Conservation (phyloP, 2,888 invertebrate genomes). For the Aplocera efformata region DNA sequence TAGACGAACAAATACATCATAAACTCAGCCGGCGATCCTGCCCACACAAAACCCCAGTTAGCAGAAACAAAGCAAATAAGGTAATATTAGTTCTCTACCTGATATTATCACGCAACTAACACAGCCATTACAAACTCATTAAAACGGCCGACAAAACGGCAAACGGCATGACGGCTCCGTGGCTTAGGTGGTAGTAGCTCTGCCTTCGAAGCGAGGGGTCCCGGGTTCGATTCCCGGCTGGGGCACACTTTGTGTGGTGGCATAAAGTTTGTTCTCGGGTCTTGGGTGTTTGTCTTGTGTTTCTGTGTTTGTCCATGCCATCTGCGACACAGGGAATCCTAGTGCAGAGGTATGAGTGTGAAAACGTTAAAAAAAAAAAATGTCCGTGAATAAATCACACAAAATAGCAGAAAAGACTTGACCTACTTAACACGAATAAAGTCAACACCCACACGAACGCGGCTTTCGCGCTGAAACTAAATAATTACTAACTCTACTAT, state of each 20-base stretch:
- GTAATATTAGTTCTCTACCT: constrained; percentile 31
- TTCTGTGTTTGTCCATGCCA: too few species aligned
- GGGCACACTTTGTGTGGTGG: too few species aligned
- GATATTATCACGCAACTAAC: constrained; percentile 32
- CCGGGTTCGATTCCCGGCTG: too few species aligned
- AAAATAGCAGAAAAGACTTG: constrained; percentile 42
- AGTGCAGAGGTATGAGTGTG: too few species aligned
- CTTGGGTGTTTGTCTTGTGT: too few species aligned
- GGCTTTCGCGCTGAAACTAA: constrained; percentile 54
- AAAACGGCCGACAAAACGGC: constrained; percentile 38
- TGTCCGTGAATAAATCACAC: constrained; percentile 37
- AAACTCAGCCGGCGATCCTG: constrained; percentile 27
- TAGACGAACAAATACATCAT: constrained; percentile 20
- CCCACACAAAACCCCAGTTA: constrained; percentile 7
- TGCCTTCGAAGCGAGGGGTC: too few species aligned
- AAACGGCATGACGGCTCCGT: too few species aligned
- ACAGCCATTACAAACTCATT: constrained; percentile 29
- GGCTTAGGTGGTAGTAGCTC: too few species aligned
- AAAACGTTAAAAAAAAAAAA: too few species aligned
- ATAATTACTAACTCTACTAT: constrained; percentile 64
- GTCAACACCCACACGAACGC: constrained; percentile 20
- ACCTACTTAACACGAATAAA: constrained; percentile 36
- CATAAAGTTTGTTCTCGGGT: too few species aligned
- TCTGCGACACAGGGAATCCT: too few species aligned
- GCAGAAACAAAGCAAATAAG: constrained; percentile 16